Base-by-base conservation (phyloP, 2,888 invertebrate genomes). In the Drosophila percnosoma region DNA sequence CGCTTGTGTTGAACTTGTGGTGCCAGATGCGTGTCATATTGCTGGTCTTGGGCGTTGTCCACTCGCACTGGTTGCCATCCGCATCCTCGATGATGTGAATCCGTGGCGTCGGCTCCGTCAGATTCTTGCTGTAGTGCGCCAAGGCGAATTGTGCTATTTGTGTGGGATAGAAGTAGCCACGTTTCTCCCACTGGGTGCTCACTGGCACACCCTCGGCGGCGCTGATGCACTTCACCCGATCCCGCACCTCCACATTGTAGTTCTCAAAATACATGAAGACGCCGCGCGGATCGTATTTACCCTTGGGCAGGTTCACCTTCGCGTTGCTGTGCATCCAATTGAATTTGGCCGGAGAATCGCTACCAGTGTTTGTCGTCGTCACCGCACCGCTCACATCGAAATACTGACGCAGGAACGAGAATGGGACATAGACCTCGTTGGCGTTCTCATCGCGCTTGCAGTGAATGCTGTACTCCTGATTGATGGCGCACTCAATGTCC, bases 61-160 rank as follows among this genome's bases (percentile, higher is more conserved):
- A 98, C 58, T 95, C 95, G 60, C 95, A 95, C 67, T 95, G 92
- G 87, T 95, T 93, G 75, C 94, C 94, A 82, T 97, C 96, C 0
- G 96, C 96, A 91, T 98, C 97, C 86, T 98, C 98, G 11, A 98
- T 92, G 2, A 92, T 92, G 83, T 95, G 95, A 73, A 95, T 94
- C 55, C 96, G 94, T 0, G 98, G 97, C 80, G 97, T 96, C 0
- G 96, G 96, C 87, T 98, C 98, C 0, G 97, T 97, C 18, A 99
- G 93, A 93, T 98, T 97, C 93, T 99, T 99, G 93, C 98, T 98
- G 93, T 98, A 99, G 93, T 99, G 99, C 13, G 99, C 98, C 66
- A 99, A 93, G 0, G 98, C 99, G 92, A 98, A 99, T 93, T 99
- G 99, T 8, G 99, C 99, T 80, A 99, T 99, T 94, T 99, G 99